phyloP scores from a whole-genome alignment of 2,888 invertebrate genomes.

The Notodonta ziczac region DNA sequence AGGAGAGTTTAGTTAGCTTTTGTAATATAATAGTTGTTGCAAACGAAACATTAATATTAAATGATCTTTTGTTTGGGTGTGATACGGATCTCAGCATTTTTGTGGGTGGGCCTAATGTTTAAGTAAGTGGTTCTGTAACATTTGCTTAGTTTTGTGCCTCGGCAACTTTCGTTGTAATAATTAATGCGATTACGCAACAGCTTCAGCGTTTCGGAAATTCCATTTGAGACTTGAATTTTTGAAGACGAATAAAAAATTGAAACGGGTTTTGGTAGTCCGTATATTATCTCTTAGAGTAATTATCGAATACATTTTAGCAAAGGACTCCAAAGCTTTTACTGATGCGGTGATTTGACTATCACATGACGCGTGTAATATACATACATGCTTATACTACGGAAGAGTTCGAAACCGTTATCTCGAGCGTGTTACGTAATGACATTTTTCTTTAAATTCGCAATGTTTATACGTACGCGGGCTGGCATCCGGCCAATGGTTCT shows the following conservation, averaged over 20 bases:
- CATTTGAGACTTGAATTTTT: neutral
- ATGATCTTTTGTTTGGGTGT: slow-evolving; percentile 18
- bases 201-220: neutral
- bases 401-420: slow-evolving; percentile 43
- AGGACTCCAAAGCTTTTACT: slow-evolving; percentile 12
- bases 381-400: slow-evolving; percentile 24
- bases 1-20: slow-evolving; percentile 22
- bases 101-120: slow-evolving; percentile 28
- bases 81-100: slow-evolving; percentile 23
- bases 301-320: neutral
- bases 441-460: slow-evolving; percentile 76
- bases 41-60: slow-evolving; percentile 27
- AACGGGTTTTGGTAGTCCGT: neutral
- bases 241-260: neutral
- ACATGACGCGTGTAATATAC: slow-evolving; percentile 26
- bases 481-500: slow-evolving; percentile 75
- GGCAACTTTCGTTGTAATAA: slow-evolving; percentile 4
- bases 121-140: slow-evolving; percentile 15
- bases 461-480: slow-evolving; percentile 74
- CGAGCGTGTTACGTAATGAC: slow-evolving; percentile 67
- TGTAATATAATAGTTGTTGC: slow-evolving; percentile 29
- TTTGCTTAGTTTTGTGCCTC: slow-evolving; percentile 8
- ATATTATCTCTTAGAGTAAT: neutral
- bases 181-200: neutral
- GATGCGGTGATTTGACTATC: slow-evolving; percentile 25